phyloP scores from a whole-genome alignment of 1,140 invertebrate species.

The Ceratina australensis region DNA sequence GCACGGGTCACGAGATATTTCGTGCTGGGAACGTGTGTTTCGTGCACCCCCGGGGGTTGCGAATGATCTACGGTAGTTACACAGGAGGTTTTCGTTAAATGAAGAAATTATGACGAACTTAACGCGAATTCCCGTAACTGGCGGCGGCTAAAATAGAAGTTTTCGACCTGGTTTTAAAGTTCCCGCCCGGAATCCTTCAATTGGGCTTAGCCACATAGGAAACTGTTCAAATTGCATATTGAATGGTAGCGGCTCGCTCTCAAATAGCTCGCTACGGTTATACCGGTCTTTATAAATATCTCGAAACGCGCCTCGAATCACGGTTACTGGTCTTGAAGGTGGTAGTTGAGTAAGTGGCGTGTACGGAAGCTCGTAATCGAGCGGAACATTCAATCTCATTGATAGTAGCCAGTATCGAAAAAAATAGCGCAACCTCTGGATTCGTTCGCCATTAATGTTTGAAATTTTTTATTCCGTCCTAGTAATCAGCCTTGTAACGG shows the following conservation, averaged over 20 bases:
- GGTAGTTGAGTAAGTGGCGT: background rate
- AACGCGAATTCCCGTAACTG: constrained; percentile 14
- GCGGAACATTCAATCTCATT: too few relatives aligned
- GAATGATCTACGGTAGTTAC: constrained; percentile 23
- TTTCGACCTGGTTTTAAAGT: constrained; percentile 28
- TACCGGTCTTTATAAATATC: constrained; percentile 21
- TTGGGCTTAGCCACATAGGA: background rate
- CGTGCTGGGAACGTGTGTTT: constrained; percentile 7
- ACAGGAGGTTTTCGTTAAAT: constrained; percentile 20
- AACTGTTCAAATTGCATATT: constrained; percentile 24
- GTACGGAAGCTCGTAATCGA: too few relatives aligned
- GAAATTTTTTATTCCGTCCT: too few relatives aligned
- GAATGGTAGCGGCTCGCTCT: background rate
- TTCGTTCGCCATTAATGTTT: too few relatives aligned
- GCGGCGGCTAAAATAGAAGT: constrained; percentile 3
- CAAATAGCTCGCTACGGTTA: background rate
- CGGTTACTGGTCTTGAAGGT: background rate
- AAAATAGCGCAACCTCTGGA: too few relatives aligned
- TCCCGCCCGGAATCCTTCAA: constrained; percentile 14
- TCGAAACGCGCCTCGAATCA: background rate
- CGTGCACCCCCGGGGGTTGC: constrained; percentile 11
- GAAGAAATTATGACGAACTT: constrained; percentile 33
- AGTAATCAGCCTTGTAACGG: background rate
- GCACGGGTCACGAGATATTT: constrained; percentile 27
- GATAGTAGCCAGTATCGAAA: too few relatives aligned